These are phyloP conservation scores for Phthorimaea operculella DNA, from an alignment of 1,140 invertebrate genomes.

Conservation along the genomic window DNA sequence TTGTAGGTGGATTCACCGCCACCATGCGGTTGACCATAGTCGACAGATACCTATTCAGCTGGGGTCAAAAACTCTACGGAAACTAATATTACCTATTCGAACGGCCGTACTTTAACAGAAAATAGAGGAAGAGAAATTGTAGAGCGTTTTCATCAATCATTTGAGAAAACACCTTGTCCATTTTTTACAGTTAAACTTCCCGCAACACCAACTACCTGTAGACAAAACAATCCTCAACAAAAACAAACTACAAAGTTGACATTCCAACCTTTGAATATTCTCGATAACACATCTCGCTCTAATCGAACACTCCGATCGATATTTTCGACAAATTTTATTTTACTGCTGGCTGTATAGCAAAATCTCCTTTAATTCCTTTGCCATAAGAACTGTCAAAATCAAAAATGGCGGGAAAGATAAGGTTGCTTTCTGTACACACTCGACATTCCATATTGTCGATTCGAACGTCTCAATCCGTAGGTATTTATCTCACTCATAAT, in stretches of 20 bases:
- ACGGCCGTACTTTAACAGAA: too few species aligned
- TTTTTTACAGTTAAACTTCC: not conserved
- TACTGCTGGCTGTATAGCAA: not conserved
- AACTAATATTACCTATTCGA: too few species aligned
- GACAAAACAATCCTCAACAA: constrained; percentile 31
- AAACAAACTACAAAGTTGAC: constrained; percentile 32
- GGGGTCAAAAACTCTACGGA: too few species aligned
- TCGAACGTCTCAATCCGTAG: constrained; percentile 48
- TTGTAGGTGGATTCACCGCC: too few species aligned
- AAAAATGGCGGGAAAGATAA: not conserved
- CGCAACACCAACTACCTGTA: not conserved
- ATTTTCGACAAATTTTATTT: not conserved
- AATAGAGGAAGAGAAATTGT: too few species aligned
- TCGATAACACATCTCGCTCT: constrained; percentile 35
- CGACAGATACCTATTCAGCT: too few species aligned
- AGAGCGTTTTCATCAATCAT: too few species aligned
- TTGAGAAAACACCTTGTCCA: too few species aligned
- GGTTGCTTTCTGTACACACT: constrained; percentile 18
- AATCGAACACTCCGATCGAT: constrained; percentile 24
- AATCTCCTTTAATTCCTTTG: not conserved
- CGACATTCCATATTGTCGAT: constrained; percentile 30
- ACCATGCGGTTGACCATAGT: too few species aligned
- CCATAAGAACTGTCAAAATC: too few species aligned
- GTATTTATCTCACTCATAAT: constrained; percentile 37
- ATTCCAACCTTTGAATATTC: constrained; percentile 47